Evolutionary conservation across 2,113 vertebrate genomes (phyloP).

Genomic region (Poicephalus gulielmi): DNA sequence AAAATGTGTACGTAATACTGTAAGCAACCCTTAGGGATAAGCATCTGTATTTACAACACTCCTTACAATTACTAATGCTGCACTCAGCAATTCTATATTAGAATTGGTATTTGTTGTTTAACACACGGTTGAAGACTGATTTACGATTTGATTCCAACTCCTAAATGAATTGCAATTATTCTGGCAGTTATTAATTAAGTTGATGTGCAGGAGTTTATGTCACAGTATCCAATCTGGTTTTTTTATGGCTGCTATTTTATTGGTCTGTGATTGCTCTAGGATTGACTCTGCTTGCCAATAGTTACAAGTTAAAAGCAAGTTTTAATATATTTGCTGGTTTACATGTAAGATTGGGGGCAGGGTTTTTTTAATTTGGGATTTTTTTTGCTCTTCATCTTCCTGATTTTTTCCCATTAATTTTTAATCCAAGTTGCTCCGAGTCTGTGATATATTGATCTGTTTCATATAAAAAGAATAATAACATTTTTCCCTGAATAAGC

Average conservation of each 20-base stretch:
- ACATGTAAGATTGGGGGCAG: not conserved
- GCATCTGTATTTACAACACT: not conserved
- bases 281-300: constrained; percentile 11
- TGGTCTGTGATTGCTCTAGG: not conserved
- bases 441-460: not conserved
- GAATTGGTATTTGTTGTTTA: not conserved
- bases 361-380: not conserved
- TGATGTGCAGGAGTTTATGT: not conserved
- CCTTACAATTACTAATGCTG: not conserved
- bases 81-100: not conserved
- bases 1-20: not conserved
- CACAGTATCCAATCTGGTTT: not conserved
- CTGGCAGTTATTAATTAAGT: constrained; percentile 20
- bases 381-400: not conserved
- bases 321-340: constrained; percentile 32
- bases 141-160: not conserved
- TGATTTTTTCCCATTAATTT: not conserved
- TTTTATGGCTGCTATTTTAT: constrained; percentile 44
- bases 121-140: not conserved
- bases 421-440: not conserved
- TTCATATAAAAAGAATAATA: not conserved
- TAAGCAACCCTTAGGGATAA: not conserved
- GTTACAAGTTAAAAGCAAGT: constrained; percentile 1
- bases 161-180: constrained; percentile 7
- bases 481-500: not conserved